Evolutionary conservation across 1,140 invertebrate genomes (phyloP), one percentile per base, ranked within the genome.

Genomic region (Caenorhabditis briggsae): DNA sequence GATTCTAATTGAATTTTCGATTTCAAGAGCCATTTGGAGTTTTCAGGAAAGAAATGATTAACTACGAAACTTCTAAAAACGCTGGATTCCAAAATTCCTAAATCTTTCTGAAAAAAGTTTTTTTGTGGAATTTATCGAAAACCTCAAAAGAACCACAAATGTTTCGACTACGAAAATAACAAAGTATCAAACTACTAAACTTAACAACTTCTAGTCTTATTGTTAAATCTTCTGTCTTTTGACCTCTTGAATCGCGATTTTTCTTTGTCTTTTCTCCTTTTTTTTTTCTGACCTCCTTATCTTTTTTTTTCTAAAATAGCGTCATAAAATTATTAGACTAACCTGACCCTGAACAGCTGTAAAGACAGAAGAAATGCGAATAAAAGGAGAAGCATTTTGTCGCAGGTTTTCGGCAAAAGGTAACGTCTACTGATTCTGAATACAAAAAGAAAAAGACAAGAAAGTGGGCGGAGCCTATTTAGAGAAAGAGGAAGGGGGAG

Each of bases 311-410:
- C n/a, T 70, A 70, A 16, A 11, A 50, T 33, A 33, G n/a, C 33
- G 1, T 3, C 33, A 33, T 33, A 33, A 33, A 33, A 33, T 33
- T 33, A 33, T 33, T 33, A 33, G 33, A 50, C 70, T 50, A 23
- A 78, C 70, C 70, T 78, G 70, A 78, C 70, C 70, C 70, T 78
- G 70, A 78, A 78, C 46, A 46, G 46, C 70, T 78, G 70, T 46
- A 16, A 78, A 23, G 46, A 78, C n/a, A 78, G 46, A 53, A 78
- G 70, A 50, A 78, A 78, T 50, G 70, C 70, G 70, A 78, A 78
- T 23, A 78, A 50, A 8, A 78, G 70, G 46, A 78, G 53, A 78
- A 78, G 70, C 70, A 78, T 78, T n/a, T 50, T 5, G 25, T 50
- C 43, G 46, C 33, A 18, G 1, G 16, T 50, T 46, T n/a, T 23